A percentile compares a stretch with the other conserved stretches of the same genome.
Conservation (phyloP, 2,888 invertebrate genomes). For the Lagria hirta region DNA sequence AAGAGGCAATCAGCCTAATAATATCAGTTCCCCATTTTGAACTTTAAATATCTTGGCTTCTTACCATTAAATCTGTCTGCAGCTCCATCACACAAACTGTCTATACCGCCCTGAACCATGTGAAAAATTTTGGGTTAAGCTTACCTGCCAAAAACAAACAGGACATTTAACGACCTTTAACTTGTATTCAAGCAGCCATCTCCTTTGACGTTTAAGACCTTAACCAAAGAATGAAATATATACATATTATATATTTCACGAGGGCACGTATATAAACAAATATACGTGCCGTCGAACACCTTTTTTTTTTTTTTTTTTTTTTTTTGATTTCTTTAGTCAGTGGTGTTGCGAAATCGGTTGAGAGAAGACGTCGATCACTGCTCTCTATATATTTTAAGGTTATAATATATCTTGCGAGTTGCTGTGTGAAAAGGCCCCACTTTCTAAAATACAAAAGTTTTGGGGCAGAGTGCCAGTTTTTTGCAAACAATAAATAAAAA, state of each 20-base stretch:
- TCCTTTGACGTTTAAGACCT: no score
- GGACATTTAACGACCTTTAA: no score
- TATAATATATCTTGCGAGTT: neutral
- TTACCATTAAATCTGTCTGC: no score
- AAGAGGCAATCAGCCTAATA: no score
- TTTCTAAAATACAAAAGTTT: neutral
- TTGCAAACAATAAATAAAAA: no score
- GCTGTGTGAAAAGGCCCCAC: neutral
- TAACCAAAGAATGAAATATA: no score
- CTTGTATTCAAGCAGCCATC: no score
- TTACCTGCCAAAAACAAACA: neutral
- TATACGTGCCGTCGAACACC: neutral
- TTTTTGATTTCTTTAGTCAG: neutral
- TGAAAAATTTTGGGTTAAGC: neutral
- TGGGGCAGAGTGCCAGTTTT: neutral
- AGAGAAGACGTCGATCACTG: neutral
- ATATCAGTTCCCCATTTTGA: no score
- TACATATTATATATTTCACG: neutral
- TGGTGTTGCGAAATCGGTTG: neutral
- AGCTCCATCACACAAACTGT: neutral
- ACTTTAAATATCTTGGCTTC: no score
- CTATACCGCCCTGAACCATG: no score
- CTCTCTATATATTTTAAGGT: neutral
- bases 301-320: constrained; percentile 1
- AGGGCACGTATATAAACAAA: neutral